Conservation (phyloP, 2,113 vertebrate species). For the human (Homo sapiens) region GRCh38 chr6:112475001-112475500, state of each 20-base stretch:
- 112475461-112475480: neutral
- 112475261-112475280: neutral
- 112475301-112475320: neutral
- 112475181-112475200: neutral
- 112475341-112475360: neutral
- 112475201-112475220: neutral
- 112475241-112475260: neutral
- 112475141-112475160: neutral
- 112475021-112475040: neutral
- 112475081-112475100: neutral
- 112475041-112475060: neutral
- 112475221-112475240: neutral
- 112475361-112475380: neutral
- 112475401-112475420: neutral
- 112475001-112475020: neutral
- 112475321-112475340: neutral
- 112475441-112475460: neutral
- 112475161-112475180: neutral
- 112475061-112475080: neutral
- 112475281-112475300: neutral
- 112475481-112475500: neutral
- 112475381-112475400: neutral
- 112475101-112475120: neutral
- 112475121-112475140: neutral
- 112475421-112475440: neutral